Evolutionary conservation across 2,113 vertebrate species (phyloP).

Genomic region (Zosterops borbonicus): DNA sequence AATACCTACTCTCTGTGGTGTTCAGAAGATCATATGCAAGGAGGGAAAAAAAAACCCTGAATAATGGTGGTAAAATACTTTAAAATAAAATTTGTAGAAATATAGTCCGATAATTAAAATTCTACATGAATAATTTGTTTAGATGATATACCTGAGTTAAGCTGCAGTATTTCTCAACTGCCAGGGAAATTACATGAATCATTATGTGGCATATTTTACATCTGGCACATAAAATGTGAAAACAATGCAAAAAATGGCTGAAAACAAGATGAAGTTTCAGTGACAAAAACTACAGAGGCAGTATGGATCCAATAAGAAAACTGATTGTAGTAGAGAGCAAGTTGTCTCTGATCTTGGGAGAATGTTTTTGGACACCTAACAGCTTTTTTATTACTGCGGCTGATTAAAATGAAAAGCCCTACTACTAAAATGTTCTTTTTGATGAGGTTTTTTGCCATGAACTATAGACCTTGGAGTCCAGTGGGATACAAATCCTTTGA

Average conservation of each 20-base stretch:
- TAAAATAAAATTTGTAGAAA: not conserved
- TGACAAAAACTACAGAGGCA: conserved; percentile 65
- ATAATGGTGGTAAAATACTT: not conserved
- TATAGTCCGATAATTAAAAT: not conserved
- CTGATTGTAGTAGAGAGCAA: conserved; percentile 50
- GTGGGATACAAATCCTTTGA: conserved; percentile 80
- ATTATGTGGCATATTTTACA: not conserved
- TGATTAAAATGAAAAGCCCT: conserved; percentile 83
- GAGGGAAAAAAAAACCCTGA: not conserved
- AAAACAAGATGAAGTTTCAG: conserved; percentile 59
- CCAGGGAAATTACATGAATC: not conserved
- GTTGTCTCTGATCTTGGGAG: conserved; percentile 79
- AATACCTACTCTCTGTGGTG: not conserved
- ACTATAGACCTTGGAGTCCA: conserved; percentile 78
- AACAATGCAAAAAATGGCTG: conserved; percentile 51
- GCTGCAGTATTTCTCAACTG: not conserved
- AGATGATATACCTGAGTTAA: not conserved
- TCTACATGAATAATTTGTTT: not conserved
- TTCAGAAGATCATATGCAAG: not conserved
- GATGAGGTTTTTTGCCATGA: conserved; percentile 81
- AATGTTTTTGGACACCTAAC: conserved; percentile 83
- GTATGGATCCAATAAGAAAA: conserved; percentile 79
- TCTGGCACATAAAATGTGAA: conserved; percentile 7
- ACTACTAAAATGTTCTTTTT: conserved; percentile 80
- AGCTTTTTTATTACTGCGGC: conserved; percentile 80